Evolutionary conservation across 2,797 vertebrate species (phyloP), one percentile per base, ranked within the genome.

Genomic region (Sarcoramphus papa): DNA sequence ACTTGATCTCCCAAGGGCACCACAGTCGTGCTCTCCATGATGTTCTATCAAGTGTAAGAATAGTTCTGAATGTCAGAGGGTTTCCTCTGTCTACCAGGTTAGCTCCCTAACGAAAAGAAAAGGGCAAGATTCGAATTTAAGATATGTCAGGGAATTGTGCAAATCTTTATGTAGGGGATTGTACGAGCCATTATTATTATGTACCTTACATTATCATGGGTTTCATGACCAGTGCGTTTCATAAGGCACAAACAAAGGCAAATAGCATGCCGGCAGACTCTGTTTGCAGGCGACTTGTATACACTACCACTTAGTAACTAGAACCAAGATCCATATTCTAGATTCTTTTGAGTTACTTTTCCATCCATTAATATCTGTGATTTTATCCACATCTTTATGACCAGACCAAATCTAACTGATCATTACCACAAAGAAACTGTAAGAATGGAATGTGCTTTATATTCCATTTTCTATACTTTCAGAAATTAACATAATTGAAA

Each of bases 401-500:
- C 21, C 45, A 64, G 37, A 57, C 8, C 15, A 54, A 69, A 64
- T 57, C 48, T 59, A 54, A 80, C 27, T 87, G 13, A 41, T 84
- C 5, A 2, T 43, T 77, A 28, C 8, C 23, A 37, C 68, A 35
- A 63, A 89, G 41, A 93, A 88, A 30, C 33, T 81, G 33, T 87
- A 81, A 83, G 75, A 60, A 83, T 88, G 88, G 91, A 96, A 90
- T 78, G 85, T 85, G 35, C 45, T 96, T 96, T 83, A 95, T 95
- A 81, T 96, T 97, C 95, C 92, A 96, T 85, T 97, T 97, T 97
- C 89, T 98, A n/a, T 98, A 84, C 92, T 98, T 98, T 95, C 98
- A 98, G 98, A 98, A 98, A 98, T 98, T 97, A 98, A 98, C 95
- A 97, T 98, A 97, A 98, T 98, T 97, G 98, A 98, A 98, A 97